Base-by-base conservation (phyloP, 2,888 invertebrate species). In the Erebia ligea region DNA sequence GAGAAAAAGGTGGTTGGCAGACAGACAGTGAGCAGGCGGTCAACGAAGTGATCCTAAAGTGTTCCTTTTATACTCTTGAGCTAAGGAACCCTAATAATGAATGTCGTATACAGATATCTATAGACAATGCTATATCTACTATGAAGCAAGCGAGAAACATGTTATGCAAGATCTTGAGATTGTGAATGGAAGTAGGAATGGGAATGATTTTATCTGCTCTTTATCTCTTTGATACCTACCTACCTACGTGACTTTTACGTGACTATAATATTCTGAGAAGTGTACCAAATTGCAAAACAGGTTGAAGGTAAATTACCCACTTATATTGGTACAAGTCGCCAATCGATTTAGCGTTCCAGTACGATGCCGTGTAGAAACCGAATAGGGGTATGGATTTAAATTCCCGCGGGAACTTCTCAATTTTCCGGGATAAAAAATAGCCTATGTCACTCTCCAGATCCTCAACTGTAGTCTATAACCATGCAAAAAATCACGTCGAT, bases 111-210 rank as follows among this genome's bases (percentile, higher is more conserved):
- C 34, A 17, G 17, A 57, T 48, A 62, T n/a, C 15, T 45, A 48
- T 45, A 56, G 21, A 42, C 45, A 66, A 66, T 42, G 56, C 13
- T 19, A 21, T 56, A 50, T 42, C 56, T n/a, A 65, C 67, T 68
- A 68, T 68, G 64, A 64, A 64, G 64, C 42, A 67, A 65, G 54
- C 54, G 69, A 71, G 56, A 73, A 67, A 42, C 15, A 25, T 21
- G 42, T 75, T 73, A 75, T 66, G 70, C 70, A 75, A 75, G 66
- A 68, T 69, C 54, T 62, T 40, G 64, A 71, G 67, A 72, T 58
- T 64, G 69, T 62, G 66, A 71, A 72, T 68, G 68, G 62, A 62
- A 68, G 66, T 69, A 64, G 68, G 56, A 69, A 72, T 71, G 70
- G 66, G 70, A 71, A 73, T 68, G 71, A 72, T 63, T 69, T 74